These are phyloP conservation scores for Hestina assimilis DNA, from an alignment of 1,140 invertebrate genomes.

Conservation along the genomic window DNA sequence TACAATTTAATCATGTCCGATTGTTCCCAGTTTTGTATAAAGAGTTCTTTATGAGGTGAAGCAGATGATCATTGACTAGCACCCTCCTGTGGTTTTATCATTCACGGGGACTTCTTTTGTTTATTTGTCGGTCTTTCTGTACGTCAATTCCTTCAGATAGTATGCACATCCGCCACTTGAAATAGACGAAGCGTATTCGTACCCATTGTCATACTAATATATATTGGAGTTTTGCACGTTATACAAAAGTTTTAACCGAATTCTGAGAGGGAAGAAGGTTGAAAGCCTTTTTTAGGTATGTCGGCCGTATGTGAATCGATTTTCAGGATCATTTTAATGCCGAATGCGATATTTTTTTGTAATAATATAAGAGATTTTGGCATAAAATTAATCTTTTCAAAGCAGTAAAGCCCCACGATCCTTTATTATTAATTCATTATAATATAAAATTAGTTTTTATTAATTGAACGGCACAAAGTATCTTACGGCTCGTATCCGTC, in stretches of 20 bases:
- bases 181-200: slow-evolving; percentile 8
- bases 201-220: slow-evolving; percentile 21
- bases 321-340: no score
- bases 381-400: no score
- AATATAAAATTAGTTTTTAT: slow-evolving; percentile 1
- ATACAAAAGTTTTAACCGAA: no score
- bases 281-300: no score
- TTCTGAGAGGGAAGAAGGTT: no score
- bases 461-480: slow-evolving; percentile 1
- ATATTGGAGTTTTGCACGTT: no score
- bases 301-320: no score
- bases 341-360: no score
- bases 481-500: slow-evolving; percentile 41
- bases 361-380: no score
- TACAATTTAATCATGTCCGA: slow-evolving; percentile 15
- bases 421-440: no score
- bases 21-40: slow-evolving; percentile 9
- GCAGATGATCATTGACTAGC: slow-evolving; percentile 29
- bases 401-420: no score
- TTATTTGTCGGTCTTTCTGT: slow-evolving; percentile 22
- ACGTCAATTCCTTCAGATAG: slow-evolving; percentile 8
- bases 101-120: slow-evolving; percentile 26
- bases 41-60: slow-evolving; percentile 23
- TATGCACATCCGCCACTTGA: slow-evolving; percentile 19
- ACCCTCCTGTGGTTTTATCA: slow-evolving; percentile 37